A percentile compares a stretch with the other conserved stretches of the same genome.
phyloP scores from a whole-genome alignment of 2,888 invertebrate genomes.

The Parochlus steinenii region DNA sequence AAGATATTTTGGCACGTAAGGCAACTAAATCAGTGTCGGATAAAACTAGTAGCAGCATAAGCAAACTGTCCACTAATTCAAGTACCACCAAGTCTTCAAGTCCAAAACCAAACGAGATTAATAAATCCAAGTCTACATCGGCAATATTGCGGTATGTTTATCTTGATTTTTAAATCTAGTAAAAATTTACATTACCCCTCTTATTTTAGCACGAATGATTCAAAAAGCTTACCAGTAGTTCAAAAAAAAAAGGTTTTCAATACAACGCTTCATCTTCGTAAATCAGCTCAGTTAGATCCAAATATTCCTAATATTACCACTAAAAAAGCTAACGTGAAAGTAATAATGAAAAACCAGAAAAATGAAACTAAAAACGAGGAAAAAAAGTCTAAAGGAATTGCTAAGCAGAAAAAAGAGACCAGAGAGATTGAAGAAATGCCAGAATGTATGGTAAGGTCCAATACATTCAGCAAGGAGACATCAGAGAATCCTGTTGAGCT shows the following conservation, averaged over 20 bases:
- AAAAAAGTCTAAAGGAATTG: conserved; percentile 8
- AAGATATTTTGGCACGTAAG: conserved; percentile 26
- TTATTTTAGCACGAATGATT: not conserved
- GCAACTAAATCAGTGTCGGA: conserved; percentile 5
- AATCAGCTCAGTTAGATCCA: conserved; percentile 14
- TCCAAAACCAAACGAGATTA: conserved; percentile 3
- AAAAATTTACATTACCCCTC: too few relatives aligned
- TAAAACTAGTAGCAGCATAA: conserved; percentile 5
- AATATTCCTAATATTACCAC: not conserved
- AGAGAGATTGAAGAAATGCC: conserved; percentile 21
- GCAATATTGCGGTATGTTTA: not conserved
- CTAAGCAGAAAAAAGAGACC: not conserved
- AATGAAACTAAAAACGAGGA: conserved; percentile 11
- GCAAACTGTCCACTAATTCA: conserved; percentile 24
- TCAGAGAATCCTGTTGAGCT: conserved; percentile 22
- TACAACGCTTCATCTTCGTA: conserved; percentile 15
- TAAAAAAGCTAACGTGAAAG: not conserved
- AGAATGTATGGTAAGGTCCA: conserved; percentile 30
- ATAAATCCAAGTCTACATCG: conserved; percentile 8
- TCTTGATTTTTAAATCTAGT: too few relatives aligned
- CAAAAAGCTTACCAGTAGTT: not conserved
- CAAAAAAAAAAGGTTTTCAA: conserved; percentile 9
- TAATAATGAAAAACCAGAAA: conserved; percentile 1
- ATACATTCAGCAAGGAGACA: conserved; percentile 30
- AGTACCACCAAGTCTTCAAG: conserved; percentile 7